phyloP scores from a whole-genome alignment of 2,797 vertebrate genomes.

The Nyctalus aviator region DNA sequence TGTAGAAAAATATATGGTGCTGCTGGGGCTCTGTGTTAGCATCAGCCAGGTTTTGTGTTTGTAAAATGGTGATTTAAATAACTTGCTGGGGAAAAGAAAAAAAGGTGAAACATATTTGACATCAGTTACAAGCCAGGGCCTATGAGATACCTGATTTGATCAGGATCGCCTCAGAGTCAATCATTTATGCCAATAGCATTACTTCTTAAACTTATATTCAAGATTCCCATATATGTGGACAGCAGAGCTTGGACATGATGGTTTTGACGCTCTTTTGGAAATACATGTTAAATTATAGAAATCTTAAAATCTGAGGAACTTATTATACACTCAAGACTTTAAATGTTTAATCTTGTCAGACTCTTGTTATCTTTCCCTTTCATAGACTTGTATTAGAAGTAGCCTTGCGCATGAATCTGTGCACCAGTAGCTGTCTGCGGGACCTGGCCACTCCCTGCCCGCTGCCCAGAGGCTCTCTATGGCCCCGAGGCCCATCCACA shows the following conservation, averaged over 20 bases:
- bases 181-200: neutral
- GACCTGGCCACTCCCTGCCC: too few species aligned
- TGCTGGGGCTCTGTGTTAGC: conserved; percentile 19
- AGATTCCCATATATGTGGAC: neutral
- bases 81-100: neutral
- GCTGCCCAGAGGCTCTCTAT: too few species aligned
- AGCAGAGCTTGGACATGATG: neutral
- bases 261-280: neutral
- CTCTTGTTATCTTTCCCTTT: neutral
- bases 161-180: neutral
- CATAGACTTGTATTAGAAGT: neutral
- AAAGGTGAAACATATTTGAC: neutral
- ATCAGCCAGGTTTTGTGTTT: neutral
- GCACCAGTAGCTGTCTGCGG: too few species aligned
- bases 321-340: neutral
- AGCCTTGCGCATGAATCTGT: too few species aligned
- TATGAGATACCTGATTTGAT: neutral
- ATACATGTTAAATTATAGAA: neutral
- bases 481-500: too few species aligned
- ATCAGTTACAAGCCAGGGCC: neutral
- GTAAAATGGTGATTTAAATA: conserved; percentile 22
- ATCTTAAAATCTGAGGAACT: neutral
- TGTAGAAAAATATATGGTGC: conserved; percentile 49
- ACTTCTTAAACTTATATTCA: neutral
- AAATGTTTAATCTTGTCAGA: neutral